Evolutionary conservation across 92 coral and sea anemone species (phyloP).

Genomic region (Actinernus sp.): DNA sequence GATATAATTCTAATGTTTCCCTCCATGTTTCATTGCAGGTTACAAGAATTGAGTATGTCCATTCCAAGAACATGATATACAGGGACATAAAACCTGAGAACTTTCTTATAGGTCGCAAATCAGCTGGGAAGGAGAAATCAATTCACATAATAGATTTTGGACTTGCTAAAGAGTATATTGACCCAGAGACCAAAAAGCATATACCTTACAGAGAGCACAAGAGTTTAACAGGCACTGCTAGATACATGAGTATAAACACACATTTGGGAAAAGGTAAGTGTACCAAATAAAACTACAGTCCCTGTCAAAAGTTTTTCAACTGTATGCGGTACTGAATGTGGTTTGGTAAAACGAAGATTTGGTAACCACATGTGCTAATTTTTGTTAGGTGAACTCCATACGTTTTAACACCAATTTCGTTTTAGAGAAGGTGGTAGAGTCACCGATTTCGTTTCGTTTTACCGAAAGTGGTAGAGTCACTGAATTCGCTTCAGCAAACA

Average conservation of each 20-base stretch:
- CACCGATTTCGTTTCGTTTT: no score
- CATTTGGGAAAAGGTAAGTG: slow-evolving; percentile 96
- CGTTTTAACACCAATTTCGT: no score
- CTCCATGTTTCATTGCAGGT: slow-evolving; percentile 50
- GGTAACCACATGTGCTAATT: no score
- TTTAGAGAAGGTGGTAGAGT: no score
- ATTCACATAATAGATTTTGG: slow-evolving; percentile 99
- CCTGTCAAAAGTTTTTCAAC: no score
- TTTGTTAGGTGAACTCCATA: no score
- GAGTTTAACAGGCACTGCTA: slow-evolving; percentile 99
- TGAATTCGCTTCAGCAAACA: no score
- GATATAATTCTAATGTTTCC: no score
- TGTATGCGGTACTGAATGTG: no score
- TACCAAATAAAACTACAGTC: no score
- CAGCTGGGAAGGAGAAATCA: slow-evolving; percentile 91
- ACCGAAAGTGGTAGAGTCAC: no score
- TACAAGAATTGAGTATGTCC: slow-evolving; percentile 95
- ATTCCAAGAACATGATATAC: slow-evolving; percentile 99
- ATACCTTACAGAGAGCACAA: slow-evolving; percentile 98
- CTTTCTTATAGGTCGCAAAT: slow-evolving; percentile 97
- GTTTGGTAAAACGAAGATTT: no score
- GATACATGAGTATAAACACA: slow-evolving; percentile 99
- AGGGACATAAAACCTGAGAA: slow-evolving; percentile 99
- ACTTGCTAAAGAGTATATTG: slow-evolving; percentile 98
- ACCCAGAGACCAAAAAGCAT: slow-evolving; percentile 98